These are phyloP conservation scores for Pantherophis guttatus DNA, from an alignment of 2,113 vertebrate species.

Conservation along the genomic window DNA sequence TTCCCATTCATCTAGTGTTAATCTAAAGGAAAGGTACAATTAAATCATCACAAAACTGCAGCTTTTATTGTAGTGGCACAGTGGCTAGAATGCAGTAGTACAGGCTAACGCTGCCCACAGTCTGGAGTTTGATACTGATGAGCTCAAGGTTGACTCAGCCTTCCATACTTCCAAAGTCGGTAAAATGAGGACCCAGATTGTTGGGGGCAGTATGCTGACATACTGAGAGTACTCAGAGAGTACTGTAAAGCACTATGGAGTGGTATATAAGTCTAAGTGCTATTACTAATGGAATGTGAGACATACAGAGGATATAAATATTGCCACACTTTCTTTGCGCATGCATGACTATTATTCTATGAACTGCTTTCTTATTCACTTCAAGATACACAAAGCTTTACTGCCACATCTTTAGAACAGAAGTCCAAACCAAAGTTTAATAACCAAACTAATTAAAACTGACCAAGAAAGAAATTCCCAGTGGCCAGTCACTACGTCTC, in stretches of 20 bases:
- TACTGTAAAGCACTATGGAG: neutral
- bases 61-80: neutral
- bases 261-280: neutral
- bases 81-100: neutral
- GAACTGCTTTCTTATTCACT: neutral
- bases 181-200: neutral
- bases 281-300: neutral
- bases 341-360: neutral
- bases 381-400: neutral
- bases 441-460: neutral
- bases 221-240: neutral
- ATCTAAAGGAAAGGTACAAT: neutral
- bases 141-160: neutral
- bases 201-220: neutral
- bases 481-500: neutral
- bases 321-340: neutral
- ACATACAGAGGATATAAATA: neutral
- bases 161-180: neutral
- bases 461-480: neutral
- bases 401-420: neutral
- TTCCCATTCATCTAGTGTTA: neutral
- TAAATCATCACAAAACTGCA: neutral
- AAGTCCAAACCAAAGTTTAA: neutral
- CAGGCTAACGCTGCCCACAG: neutral
- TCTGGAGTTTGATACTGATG: neutral